These are phyloP conservation scores for Branchipolynoe longqiensis DNA, from an alignment of 2,888 invertebrate genomes.

Conservation along the genomic window DNA sequence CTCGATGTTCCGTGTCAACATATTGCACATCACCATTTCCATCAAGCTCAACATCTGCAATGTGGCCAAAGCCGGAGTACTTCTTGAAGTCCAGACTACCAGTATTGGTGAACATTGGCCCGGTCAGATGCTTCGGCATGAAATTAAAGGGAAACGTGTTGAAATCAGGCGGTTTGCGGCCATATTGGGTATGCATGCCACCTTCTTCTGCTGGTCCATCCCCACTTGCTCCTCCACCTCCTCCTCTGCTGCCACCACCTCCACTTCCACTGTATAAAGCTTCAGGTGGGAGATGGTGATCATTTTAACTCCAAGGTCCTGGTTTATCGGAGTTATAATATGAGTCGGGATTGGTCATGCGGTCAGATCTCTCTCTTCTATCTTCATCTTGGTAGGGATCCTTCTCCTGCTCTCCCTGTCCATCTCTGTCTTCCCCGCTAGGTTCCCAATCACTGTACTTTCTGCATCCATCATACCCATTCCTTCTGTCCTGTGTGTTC, in stretches of 20 bases:
- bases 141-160: slow-evolving; percentile 44
- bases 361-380: not conserved
- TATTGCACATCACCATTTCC: slow-evolving; percentile 43
- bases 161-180: slow-evolving; percentile 23
- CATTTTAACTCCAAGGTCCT: not conserved
- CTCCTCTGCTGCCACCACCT: not conserved
- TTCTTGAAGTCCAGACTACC: not conserved
- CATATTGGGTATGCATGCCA: slow-evolving; percentile 1
- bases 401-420: not conserved
- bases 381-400: slow-evolving; percentile 24
- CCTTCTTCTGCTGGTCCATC: not conserved
- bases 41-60: slow-evolving; percentile 3
- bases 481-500: not conserved
- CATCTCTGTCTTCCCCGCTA: too few species aligned
- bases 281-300: not conserved
- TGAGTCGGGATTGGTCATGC: slow-evolving; percentile 15
- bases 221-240: not conserved
- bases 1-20: not conserved
- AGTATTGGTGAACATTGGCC: slow-evolving; percentile 22
- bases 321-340: slow-evolving; percentile 26
- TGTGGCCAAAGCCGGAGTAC: not conserved
- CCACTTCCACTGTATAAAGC: not conserved
- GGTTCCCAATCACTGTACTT: too few species aligned
- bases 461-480: too few species aligned
- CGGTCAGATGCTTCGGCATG: slow-evolving; percentile 43